Evolutionary conservation across 1,140 invertebrate species (phyloP), one percentile per base, ranked within the genome.

Genomic region (Brachionus asplanchnoidis): DNA sequence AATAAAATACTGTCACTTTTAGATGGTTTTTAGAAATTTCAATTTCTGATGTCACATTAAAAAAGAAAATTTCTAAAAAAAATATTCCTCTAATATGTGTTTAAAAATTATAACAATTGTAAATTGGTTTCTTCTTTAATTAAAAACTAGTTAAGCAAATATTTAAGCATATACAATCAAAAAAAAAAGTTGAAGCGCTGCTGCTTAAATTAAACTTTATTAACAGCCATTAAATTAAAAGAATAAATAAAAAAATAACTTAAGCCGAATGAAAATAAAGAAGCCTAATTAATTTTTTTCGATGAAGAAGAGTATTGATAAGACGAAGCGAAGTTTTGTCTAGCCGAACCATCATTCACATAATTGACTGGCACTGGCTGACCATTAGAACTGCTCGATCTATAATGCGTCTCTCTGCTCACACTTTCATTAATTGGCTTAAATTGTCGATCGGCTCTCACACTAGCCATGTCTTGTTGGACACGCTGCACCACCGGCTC

Each of bases 251-350:
- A 46, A 46, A 46, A 46, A 46, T 2, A 12, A 14, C 2, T 1
- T 44, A 14, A n/a, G 4, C 40, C 9, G 4, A 42, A 42, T 42
- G 4, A 42, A 42, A 9, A 9, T 9, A 9, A 42, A 42, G 9
- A 5, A 42, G 44, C 14, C 20, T 60, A 60, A 60, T 60, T 60
- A 3, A 60, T 60, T 20, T 73, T 73, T 42, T 40, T 40, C 17
- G 68, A 40, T 73, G 68, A 73, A 73, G 68, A 73, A 23, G 68
- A 73, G 42, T 73, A 73, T 46, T 73, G 26, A 42, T 44, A 73
- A 73, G 68, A 68, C 3, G 66, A 68, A n/a, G 66, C 40, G 9
- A 42, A 73, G 23, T 73, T 73, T 73, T 73, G 68, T 42, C 36
- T 36, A n/a, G 17, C 40, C 1, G 28, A 40, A n/a, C 11, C 6